Evolutionary conservation across 1,140 invertebrate species (phyloP).

Genomic region (Drosophila murphyi): DNA sequence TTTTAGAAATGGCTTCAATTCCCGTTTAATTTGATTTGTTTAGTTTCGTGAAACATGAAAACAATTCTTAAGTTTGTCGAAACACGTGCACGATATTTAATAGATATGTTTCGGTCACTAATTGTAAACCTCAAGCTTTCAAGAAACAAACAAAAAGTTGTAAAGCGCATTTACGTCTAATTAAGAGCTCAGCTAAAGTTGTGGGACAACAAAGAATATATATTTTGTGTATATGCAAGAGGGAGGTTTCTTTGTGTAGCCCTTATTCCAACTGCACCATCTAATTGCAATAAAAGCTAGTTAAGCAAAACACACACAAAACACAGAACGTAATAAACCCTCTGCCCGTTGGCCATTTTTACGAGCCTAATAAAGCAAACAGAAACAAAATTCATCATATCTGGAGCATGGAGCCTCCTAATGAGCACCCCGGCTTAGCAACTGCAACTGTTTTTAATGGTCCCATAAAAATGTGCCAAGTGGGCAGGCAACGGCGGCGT

Average conservation of each 20-base stretch:
- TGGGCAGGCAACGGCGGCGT: constrained; percentile 51
- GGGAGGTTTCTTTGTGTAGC: not conserved
- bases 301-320: constrained; percentile 54
- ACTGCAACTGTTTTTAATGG: constrained; percentile 78
- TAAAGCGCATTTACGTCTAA: constrained; percentile 43
- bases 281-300: constrained; percentile 71
- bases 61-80: not conserved
- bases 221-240: not conserved
- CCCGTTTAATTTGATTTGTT: no score
- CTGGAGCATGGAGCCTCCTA: constrained; percentile 68
- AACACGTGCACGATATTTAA: not conserved
- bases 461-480: constrained; percentile 77
- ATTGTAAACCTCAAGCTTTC: constrained; percentile 26
- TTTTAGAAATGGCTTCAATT: no score
- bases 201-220: constrained; percentile 15
- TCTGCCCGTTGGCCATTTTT: constrained; percentile 57
- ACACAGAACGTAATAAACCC: constrained; percentile 47
- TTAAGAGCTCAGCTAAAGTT: constrained; percentile 40
- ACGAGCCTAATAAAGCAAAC: constrained; percentile 63
- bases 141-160: constrained; percentile 36
- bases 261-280: constrained; percentile 29
- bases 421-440: constrained; percentile 65
- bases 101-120: not conserved
- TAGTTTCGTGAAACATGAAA: no score
- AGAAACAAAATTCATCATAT: constrained; percentile 77